A percentile compares a stretch with the other conserved stretches of the same genome.
Conservation (phyloP, 2,888 invertebrate species). For the Mythimna pallens region DNA sequence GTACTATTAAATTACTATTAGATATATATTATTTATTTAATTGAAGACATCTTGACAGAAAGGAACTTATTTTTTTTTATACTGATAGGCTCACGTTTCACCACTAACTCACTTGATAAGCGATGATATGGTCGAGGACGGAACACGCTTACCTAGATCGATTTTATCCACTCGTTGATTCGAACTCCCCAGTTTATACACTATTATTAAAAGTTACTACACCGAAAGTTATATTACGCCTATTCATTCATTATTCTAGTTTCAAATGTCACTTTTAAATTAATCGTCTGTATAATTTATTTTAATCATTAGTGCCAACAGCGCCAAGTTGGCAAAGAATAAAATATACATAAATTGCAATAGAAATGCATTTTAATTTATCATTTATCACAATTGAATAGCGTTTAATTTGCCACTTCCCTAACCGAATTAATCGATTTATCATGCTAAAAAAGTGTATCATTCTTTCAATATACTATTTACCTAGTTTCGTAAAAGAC, state of each 20-base stretch:
- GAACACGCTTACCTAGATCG: background rate
- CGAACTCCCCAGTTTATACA: background rate
- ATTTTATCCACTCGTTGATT: background rate
- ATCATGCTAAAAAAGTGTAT: background rate
- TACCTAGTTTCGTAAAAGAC: too few species aligned
- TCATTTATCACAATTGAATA: background rate
- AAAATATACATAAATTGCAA: background rate
- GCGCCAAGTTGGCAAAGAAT: conserved; percentile 18
- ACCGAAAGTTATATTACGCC: background rate
- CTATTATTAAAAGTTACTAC: background rate
- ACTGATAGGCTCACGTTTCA: background rate
- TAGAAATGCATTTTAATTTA: background rate
- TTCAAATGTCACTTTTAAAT: background rate
- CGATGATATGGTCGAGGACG: background rate
- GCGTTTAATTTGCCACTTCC: background rate
- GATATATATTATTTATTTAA: too few species aligned
- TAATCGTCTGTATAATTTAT: background rate
- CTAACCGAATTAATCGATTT: background rate
- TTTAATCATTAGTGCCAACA: background rate
- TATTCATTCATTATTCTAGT: background rate
- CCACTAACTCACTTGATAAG: background rate
- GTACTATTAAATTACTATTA: too few species aligned
- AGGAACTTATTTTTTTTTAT: background rate
- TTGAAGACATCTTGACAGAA: too few species aligned
- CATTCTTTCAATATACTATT: background rate